These are phyloP conservation scores for Epistrophe grossulariae DNA, from an alignment of 2,888 invertebrate genomes.

Conservation along the genomic window DNA sequence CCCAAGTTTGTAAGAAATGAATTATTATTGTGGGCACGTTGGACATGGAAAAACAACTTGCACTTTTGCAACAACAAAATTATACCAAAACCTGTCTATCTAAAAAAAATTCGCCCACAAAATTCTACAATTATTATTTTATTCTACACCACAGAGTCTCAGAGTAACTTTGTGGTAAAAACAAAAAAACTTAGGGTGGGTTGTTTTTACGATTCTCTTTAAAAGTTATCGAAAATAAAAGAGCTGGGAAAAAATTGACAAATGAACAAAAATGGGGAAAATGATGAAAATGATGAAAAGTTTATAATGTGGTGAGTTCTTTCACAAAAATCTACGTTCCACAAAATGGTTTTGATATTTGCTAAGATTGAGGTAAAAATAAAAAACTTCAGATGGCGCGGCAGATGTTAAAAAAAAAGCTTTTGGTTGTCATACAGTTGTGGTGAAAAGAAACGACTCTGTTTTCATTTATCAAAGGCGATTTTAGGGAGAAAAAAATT, in stretches of 20 bases:
- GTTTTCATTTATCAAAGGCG: no score
- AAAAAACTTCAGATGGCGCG: slow-evolving; percentile 2
- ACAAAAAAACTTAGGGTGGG: slow-evolving; percentile 2
- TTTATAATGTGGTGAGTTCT: not conserved
- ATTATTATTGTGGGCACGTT: slow-evolving; percentile 37
- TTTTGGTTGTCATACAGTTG: not conserved
- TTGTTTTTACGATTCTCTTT: not conserved
- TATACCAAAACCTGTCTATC: slow-evolving; percentile 9
- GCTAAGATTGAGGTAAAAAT: not conserved
- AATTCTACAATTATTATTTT: not conserved
- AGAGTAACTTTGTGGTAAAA: not conserved
- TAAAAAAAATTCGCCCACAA: slow-evolving; percentile 27
- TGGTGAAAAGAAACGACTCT: not conserved
- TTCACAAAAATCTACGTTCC: not conserved
- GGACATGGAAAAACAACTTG: slow-evolving; percentile 68
- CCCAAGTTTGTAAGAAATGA: slow-evolving; percentile 37
- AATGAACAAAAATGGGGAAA: not conserved
- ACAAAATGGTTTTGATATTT: slow-evolving; percentile 6
- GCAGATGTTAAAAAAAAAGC: not conserved
- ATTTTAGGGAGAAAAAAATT: no score
- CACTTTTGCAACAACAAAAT: slow-evolving; percentile 60
- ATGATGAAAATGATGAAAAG: not conserved
- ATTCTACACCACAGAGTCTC: not conserved
- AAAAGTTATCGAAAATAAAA: not conserved
- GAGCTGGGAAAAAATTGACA: not conserved